Percentiles rank a stretch among this genome's conserved stretches.
phyloP scores from a whole-genome alignment of 1,140 invertebrate genomes.

The Whitmania pigra region DNA sequence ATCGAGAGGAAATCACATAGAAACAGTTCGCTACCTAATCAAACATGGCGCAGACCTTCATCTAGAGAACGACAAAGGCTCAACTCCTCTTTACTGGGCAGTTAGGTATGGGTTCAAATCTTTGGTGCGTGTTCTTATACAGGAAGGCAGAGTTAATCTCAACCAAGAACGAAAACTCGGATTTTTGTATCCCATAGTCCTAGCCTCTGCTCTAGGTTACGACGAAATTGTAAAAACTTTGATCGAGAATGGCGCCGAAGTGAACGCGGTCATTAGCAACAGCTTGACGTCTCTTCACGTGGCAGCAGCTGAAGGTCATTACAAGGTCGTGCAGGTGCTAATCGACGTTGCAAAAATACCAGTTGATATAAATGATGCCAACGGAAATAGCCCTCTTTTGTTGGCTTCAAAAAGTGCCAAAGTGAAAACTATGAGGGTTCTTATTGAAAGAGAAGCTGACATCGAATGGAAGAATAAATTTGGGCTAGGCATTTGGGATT shows the following conservation, averaged over 20 bases:
- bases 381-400: slow-evolving; percentile 21
- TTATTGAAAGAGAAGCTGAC: slow-evolving; percentile 14
- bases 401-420: slow-evolving; percentile 14
- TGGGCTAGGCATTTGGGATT: slow-evolving; percentile 23
- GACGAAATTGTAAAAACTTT: slow-evolving; percentile 25
- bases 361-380: slow-evolving; percentile 17
- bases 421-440: slow-evolving; percentile 15
- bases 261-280: slow-evolving; percentile 14
- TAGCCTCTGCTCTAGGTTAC: slow-evolving; percentile 26
- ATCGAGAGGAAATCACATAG: slow-evolving; percentile 22
- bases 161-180: slow-evolving; percentile 24
- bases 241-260: slow-evolving; percentile 22
- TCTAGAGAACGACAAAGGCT: slow-evolving; percentile 27
- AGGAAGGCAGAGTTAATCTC: slow-evolving; percentile 24
- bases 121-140: slow-evolving; percentile 24
- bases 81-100: slow-evolving; percentile 28
- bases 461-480: slow-evolving; percentile 19
- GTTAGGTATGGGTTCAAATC: slow-evolving; percentile 25
- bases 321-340: slow-evolving; percentile 14
- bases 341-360: slow-evolving; percentile 10
- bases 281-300: slow-evolving; percentile 25
- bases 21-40: slow-evolving; percentile 23
- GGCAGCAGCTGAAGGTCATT: slow-evolving; percentile 18
- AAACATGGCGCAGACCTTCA: slow-evolving; percentile 23
- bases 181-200: slow-evolving; percentile 24